A percentile compares a stretch with the other conserved stretches of the same genome.
phyloP scores from a whole-genome alignment of 2,888 invertebrate species.

The Eristalis intricaria region DNA sequence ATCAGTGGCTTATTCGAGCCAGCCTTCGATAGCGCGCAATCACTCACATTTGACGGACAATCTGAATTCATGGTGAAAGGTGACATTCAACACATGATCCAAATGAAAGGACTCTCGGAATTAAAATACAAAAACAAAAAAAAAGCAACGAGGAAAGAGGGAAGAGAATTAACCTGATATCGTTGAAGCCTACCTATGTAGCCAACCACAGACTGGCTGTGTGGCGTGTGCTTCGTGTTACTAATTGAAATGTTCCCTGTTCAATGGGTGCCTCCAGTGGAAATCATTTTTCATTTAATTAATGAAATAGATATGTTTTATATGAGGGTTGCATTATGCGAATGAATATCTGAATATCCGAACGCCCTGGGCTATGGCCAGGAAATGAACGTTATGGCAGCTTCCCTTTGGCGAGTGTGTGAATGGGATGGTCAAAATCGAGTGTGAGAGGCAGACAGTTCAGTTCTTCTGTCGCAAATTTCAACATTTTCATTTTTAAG shows the following conservation, averaged over 20 bases:
- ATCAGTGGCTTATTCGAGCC: background rate
- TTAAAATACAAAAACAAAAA: background rate
- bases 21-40: background rate
- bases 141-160: background rate
- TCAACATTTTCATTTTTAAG: too few species aligned
- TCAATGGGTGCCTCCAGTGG: background rate
- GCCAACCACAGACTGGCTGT: background rate
- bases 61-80: background rate
- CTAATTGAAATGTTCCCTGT: background rate
- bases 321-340: background rate
- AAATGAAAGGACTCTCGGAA: background rate
- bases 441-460: too few species aligned
- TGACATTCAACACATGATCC: background rate
- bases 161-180: background rate
- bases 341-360: background rate
- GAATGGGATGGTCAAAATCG: too few species aligned
- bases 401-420: too few species aligned
- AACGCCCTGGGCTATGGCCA: too few species aligned
- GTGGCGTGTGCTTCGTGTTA: background rate
- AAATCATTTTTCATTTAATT: background rate
- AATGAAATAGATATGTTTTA: background rate
- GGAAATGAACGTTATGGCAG: background rate
- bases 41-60: background rate
- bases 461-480: too few species aligned
- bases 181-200: background rate